Base-by-base conservation (phyloP, 1,140 invertebrate genomes). In the Oncopodura yosiiana region DNA sequence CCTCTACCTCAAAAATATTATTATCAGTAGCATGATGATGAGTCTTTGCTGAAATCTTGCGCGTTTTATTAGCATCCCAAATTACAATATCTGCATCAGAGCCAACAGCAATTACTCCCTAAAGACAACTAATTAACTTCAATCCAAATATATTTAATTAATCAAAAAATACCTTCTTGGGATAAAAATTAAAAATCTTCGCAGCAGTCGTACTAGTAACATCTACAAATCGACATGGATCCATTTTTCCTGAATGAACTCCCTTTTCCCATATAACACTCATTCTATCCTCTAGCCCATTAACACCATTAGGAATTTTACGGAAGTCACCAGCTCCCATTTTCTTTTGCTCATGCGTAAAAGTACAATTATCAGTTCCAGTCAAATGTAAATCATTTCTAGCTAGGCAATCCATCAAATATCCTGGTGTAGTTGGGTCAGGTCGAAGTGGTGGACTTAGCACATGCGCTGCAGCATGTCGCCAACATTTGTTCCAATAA, bases 211-310 rank as follows among this genome's bases (percentile, higher is more conserved):
- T 82, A 70, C 91, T 96, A 1, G 94, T 98, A 0, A 98, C 84
- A 11, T 92, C 88, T 14, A 99, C 96, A 80, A 97, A 99, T 61
- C 87, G 77, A 65, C 81, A 83, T 0, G 91, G 86, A 69, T 94
- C 87, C 71, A 99, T 83, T 56, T 92, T 80, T n/a, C 82, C 95
- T n/a, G 82, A 76, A 53, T 90, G 83, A 14, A 99, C 95, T 37
- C 90, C 94, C 67, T 93, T 95, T 69, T 98, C 92, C 96, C 96
- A 99, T n/a, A 99, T 77, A 8, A 99, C 76, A 0, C 89, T 87
- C 91, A 99, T 93, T 49, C 96, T 78, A 69, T 99, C 94, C 66
- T 82, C 79, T 14, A 64, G 19, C 3, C 95, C 96, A 71, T 99
- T 99, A 0, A 99, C 91, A 1, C 96, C 96, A 68, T 94, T 96